Percentiles rank a stretch among this genome's conserved stretches.
phyloP scores from a whole-genome alignment of 1,140 invertebrate species.

The Diorhabda elongata region DNA sequence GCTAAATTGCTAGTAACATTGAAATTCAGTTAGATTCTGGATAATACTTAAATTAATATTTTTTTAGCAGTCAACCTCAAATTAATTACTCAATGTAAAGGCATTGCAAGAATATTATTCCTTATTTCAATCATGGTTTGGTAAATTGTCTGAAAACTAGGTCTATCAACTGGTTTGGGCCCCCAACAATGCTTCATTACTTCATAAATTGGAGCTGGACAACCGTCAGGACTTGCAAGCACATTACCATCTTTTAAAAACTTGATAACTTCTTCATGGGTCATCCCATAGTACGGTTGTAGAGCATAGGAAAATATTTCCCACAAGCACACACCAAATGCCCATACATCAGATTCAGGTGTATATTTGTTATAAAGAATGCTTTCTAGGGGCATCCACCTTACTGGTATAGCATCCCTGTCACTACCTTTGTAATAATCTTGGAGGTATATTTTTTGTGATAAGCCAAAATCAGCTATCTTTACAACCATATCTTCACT shows the following conservation, averaged over 20 bases:
- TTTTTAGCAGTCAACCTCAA: too few relatives aligned
- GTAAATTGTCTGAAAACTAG: conserved; percentile 74
- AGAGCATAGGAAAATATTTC: conserved; percentile 92
- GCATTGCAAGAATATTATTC: conserved; percentile 31
- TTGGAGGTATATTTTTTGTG: conserved; percentile 85
- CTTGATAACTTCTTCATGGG: conserved; percentile 90
- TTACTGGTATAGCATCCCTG: conserved; percentile 87
- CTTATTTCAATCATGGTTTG: conserved; percentile 57
- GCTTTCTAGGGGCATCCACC: conserved; percentile 95
- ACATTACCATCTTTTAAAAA: conserved; percentile 89
- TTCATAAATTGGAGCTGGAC: conserved; percentile 84
- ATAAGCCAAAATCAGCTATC: conserved; percentile 93
- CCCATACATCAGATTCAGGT: conserved; percentile 90
- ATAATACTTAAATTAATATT: too few relatives aligned
- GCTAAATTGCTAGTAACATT: too few relatives aligned
- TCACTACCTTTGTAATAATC: conserved; percentile 91
- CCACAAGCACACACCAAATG: conserved; percentile 89
- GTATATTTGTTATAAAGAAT: conserved; percentile 93
- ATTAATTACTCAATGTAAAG: background rate
- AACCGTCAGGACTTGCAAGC: conserved; percentile 82
- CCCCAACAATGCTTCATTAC: conserved; percentile 94
- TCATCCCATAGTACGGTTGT: conserved; percentile 92
- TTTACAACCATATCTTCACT: conserved; percentile 92
- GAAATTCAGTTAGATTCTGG: too few relatives aligned
- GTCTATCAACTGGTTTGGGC: conserved; percentile 74